A percentile compares a stretch with the other conserved stretches of the same genome.
Evolutionary conservation across 2,113 vertebrate genomes (phyloP).

Genomic region (Chauna torquata): DNA sequence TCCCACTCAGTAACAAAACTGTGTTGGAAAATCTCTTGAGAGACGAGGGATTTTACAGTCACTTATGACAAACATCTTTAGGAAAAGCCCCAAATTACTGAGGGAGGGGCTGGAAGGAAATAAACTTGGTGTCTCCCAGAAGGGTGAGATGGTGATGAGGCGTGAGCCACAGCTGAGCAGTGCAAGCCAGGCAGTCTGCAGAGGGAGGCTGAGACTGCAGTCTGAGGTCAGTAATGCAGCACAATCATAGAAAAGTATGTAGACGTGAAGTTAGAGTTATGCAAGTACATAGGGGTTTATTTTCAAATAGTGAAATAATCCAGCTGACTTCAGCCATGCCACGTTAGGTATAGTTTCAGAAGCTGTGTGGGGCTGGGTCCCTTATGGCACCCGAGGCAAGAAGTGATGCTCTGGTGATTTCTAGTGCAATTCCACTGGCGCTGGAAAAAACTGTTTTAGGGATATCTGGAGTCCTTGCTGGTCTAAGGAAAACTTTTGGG

Average conservation of each 20-base stretch:
- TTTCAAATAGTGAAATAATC: not conserved
- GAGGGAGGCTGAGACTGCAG: fast-evolving
- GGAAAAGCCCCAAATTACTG: not conserved
- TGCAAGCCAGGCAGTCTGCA: not conserved
- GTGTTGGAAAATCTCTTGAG: not conserved
- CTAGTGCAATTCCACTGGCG: not conserved
- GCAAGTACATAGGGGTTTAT: not conserved
- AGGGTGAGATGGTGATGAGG: not conserved
- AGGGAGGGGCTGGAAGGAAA: not conserved
- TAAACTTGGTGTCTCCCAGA: not conserved
- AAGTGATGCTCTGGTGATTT: not conserved
- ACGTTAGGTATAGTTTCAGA: not conserved
- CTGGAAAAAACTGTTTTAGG: not conserved
- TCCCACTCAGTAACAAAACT: not conserved
- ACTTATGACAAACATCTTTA: not conserved
- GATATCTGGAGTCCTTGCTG: not conserved
- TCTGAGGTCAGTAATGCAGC: not conserved
- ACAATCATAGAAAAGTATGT: not conserved
- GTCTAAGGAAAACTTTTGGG: not conserved
- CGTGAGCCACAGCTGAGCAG: not conserved
- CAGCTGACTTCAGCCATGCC: not conserved
- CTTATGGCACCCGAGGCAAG: not conserved
- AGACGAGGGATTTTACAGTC: not conserved
- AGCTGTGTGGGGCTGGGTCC: not conserved
- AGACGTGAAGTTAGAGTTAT: not conserved